Base-by-base conservation (phyloP, 2,888 invertebrate genomes). In the Falcaria lacertinaria region DNA sequence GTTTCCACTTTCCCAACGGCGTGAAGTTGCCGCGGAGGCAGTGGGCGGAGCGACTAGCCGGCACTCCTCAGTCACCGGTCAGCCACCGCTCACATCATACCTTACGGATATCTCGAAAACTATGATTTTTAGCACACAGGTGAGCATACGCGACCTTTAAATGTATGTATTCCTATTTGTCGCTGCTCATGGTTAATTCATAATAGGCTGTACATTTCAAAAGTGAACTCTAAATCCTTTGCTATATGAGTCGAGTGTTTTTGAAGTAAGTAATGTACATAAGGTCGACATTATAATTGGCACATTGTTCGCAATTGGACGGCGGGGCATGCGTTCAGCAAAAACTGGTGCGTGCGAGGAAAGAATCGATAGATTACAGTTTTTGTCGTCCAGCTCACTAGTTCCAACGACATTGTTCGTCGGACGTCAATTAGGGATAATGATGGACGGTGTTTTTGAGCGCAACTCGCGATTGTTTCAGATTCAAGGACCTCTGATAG, bases 381-480 rank as follows among this genome's bases (percentile, higher is more conserved):
- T 87, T 86, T 86, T 85, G 80, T 62, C 52, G 56, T 57, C 59
- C 67, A 59, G 67, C 58, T 57, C 71, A 74, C 80, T 83, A 80
- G 80, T 62, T 59, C 56, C 48, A 59, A 72, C 76, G 74, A 82
- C 86, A 81, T 85, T 84, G 83, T 85, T 78, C 67, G 49, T 44
- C 54, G 66, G 67, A 81, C 80, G 83, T 85, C 85, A 88, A 88
- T 88, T 88, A 88, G 76, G 61, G 76, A 69, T 86, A 87, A 86
- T 86, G 84, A 85, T 78, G 79, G 70, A 74, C 72, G 61, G 67
- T 62, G 73, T 77, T 76, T 76, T 79, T 74, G 69, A 74, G 69
- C 62, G 58, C 50, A 53, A 50, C 57, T 65, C 54, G 57, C 71
- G 67, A 76, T 76, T 76, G 75, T 69, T 37, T 57, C 51, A 57